Evolutionary conservation across 2,888 invertebrate genomes (phyloP), one percentile per base, ranked within the genome.

Genomic region (Polietes domitor): DNA sequence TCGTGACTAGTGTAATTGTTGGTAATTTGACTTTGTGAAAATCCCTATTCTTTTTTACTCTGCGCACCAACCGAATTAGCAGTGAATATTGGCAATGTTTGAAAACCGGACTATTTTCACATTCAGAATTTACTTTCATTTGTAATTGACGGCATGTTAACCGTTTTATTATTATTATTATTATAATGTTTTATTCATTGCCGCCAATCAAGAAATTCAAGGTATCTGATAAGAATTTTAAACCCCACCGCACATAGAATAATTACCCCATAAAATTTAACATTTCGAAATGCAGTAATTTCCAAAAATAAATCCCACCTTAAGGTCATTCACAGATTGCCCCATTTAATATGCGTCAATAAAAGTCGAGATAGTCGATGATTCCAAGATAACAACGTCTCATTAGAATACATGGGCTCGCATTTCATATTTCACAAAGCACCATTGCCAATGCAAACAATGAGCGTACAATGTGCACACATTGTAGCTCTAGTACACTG

Each of bases 281-380:
- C 37, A 65, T 63, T 63, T 32, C 47, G 15, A 55, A 28, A 71
- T 37, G 50, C 50, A 63, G 47, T 71, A 61, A 63, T 53, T 50
- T 65, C 65, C 41, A 37, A 37, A 72, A 63, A 72, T 53, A 53
- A 21, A 47, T 10, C 47, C 19, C 28, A 26, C 12, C 17, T 65
- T 78, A 43, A 72, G 63, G 41, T 73, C 65, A 73, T 41, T 65
- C 63, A 73, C 78, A 65, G 78, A 73, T 78, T 53, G 72, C n/a
- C 37, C 12, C 17, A 21, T 21, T 58, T 12, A 47, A 43, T 43
- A 5, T 21, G 28, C 43, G 43, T 43, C 43, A 68, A 68, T 68
- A 68, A 68, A 68, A 24, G 21, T 68, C 26, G 10, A 24, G 12
- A 58, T 58, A 47, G 21, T 58, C 26, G 24, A 37, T 37, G 37